Evolutionary conservation across 2,113 vertebrate species (phyloP), one percentile per base, ranked within the genome.

Genomic region (Nycticryphes semicollaris): DNA sequence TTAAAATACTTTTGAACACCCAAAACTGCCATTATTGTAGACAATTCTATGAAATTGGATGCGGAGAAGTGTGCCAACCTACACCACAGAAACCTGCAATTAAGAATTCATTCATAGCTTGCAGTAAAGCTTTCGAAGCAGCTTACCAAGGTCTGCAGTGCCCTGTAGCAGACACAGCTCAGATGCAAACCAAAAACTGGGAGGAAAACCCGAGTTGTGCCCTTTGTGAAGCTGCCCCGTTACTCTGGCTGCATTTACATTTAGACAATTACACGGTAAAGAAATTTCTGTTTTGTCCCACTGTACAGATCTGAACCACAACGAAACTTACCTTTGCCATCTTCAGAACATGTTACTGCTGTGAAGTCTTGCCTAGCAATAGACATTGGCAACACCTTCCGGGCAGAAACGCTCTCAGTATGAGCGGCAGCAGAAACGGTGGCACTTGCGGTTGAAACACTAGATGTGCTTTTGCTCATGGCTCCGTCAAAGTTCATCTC

Each of bases 341-440:
- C 94, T 87, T 97, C 93, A 87, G 98, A 94, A 93, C 75, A 92
- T 4, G 92, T 93, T 62, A 96, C 86, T 54, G 75, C 95, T 84
- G 97, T 67, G 77, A 96, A 72, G 72, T 98, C 97, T 85, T 99
- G 99, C 78, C 98, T 98, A 56, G 98, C 99, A 96, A 99, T 99
- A 74, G 99, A 99, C 99, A 99, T 98, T 18, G 99, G 96, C 88
- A 98, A 94, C 69, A 99, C 99, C 98, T 99, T 99, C 92, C 99
- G 98, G 96, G 98, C 79, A 62, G 97, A 96, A 96, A 95, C 72
- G 51, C 96, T 98, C 88, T 98, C 98, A 57, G 96, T 94, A 35
- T 97, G 98, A 56, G 97, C 87, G 54, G 98, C 97, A 59, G 98
- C 93, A 57, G 98, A 98, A 87, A 99, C 98, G 3, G 98, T 98